phyloP scores from a whole-genome alignment of 2,113 vertebrate genomes.

The Zosterops hypoxanthus region DNA sequence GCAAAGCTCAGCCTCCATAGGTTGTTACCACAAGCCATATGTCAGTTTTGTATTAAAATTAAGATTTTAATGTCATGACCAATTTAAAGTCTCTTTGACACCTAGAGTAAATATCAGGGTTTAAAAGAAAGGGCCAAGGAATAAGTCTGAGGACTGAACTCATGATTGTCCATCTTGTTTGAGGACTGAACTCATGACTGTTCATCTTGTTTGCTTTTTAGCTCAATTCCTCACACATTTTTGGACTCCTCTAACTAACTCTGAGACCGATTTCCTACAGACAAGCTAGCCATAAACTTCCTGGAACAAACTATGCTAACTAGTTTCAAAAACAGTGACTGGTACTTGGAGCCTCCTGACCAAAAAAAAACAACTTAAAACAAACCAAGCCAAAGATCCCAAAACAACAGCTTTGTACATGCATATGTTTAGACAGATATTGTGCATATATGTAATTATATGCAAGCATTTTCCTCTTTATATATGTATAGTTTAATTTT shows the following conservation, averaged over 20 bases:
- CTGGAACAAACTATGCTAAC: background rate
- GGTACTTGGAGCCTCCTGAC: background rate
- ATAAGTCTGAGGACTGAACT: background rate
- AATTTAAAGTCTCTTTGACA: background rate
- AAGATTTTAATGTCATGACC: background rate
- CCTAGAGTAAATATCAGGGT: background rate
- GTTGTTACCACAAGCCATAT: background rate
- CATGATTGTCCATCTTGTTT: background rate
- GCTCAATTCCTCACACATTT: background rate
- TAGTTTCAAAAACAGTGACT: background rate
- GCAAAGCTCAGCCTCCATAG: background rate
- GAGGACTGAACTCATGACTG: no score
- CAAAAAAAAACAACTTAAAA: background rate
- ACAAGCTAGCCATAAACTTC: background rate
- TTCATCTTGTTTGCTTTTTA: background rate
- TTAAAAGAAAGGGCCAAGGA: background rate
- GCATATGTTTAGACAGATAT: background rate
- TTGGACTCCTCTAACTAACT: background rate
- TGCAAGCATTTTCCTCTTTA: background rate
- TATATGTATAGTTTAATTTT: background rate
- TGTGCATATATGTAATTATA: background rate
- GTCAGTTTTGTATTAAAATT: background rate
- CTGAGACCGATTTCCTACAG: background rate
- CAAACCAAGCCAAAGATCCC: accelerated
- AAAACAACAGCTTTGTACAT: background rate